Conservation (phyloP, 2,888 invertebrate species). For the Rotaria magnacalcarata region DNA sequence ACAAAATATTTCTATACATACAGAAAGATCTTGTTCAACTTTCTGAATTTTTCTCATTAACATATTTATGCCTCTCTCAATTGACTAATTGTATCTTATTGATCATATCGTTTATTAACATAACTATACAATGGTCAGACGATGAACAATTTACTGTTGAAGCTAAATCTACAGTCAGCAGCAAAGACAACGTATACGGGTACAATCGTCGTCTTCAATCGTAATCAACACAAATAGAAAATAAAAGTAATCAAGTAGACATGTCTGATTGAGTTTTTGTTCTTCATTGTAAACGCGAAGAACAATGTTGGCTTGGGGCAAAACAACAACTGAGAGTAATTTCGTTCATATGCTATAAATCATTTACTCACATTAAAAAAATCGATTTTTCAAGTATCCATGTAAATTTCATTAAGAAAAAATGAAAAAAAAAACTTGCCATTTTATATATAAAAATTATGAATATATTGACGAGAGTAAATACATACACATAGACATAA, state of each 20-base stretch:
- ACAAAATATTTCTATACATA: too few species aligned
- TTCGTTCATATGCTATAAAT: too few species aligned
- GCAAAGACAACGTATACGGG: neutral
- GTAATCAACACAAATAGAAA: neutral
- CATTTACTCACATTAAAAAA: too few species aligned
- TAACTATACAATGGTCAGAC: neutral
- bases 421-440: neutral
- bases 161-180: neutral
- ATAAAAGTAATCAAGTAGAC: neutral
- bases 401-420: neutral
- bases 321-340: neutral
- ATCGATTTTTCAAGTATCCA: neutral
- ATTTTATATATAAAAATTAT: slow-evolving; percentile 29
- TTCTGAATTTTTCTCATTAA: too few species aligned
- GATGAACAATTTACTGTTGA: neutral
- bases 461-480: neutral
- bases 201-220: neutral
- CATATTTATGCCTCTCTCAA: too few species aligned
- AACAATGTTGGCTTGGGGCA: too few species aligned
- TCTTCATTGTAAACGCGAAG: too few species aligned
- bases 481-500: slow-evolving; percentile 1
- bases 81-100: too few species aligned
- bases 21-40: too few species aligned
- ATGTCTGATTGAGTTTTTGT: neutral
- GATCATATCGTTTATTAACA: neutral